These are phyloP conservation scores for Brachynemurus nebulosus DNA, from an alignment of 2,888 invertebrate species.

Conservation along the genomic window DNA sequence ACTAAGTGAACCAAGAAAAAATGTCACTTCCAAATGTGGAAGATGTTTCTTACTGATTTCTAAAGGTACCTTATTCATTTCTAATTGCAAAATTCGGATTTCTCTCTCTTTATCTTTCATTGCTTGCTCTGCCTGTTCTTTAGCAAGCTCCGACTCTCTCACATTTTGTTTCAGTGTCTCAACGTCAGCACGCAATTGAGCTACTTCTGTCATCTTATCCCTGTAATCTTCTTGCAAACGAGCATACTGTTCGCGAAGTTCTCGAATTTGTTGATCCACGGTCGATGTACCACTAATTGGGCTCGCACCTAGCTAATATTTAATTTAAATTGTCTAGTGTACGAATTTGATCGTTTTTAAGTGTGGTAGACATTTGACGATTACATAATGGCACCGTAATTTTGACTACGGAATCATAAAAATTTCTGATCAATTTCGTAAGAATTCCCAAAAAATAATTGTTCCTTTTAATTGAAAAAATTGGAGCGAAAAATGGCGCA, in stretches of 20 bases:
- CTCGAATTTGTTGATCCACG: conserved; percentile 41
- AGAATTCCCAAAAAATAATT: no score
- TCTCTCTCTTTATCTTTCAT: conserved; percentile 42
- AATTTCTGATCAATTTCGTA: no score
- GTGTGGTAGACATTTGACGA: no score
- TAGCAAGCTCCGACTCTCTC: conserved; percentile 31
- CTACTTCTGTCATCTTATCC: conserved; percentile 51
- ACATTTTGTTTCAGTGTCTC: conserved; percentile 34
- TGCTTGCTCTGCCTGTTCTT: conserved; percentile 43
- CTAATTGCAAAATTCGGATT: conserved; percentile 29
- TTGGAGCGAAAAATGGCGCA: no score
- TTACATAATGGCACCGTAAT: no score
- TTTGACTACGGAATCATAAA: no score
- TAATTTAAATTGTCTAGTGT: no score
- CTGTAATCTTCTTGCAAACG: conserved; percentile 54
- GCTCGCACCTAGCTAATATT: no score
- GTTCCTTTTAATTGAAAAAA: no score
- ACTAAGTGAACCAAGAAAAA: conserved; percentile 20
- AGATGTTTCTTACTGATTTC: conserved; percentile 18
- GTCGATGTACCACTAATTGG: no score
- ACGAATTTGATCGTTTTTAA: no score
- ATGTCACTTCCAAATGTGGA: conserved; percentile 1
- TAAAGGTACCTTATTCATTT: conserved; percentile 17
- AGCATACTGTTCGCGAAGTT: conserved; percentile 43
- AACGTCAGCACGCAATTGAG: conserved; percentile 35